A percentile compares a stretch with the other conserved stretches of the same genome.
phyloP scores from a whole-genome alignment of 1,140 invertebrate genomes.

The Sitodiplosis mosellana region DNA sequence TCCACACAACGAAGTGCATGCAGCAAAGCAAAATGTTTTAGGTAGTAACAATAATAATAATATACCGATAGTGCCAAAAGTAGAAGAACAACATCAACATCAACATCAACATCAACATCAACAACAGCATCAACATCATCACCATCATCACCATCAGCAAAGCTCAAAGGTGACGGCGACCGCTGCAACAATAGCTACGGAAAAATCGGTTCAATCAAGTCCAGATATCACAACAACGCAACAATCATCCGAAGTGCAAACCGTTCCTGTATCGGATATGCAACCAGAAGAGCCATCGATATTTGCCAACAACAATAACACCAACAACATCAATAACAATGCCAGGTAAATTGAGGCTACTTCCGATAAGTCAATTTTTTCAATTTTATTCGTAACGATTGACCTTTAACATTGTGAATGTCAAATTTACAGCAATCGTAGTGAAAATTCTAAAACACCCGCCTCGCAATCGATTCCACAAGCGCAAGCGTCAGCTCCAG shows the following conservation, averaged over 20 bases:
- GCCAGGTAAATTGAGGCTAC: too few species aligned
- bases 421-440: neutral
- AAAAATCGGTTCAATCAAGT: neutral
- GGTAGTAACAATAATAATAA: neutral
- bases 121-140: constrained; percentile 1
- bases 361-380: too few species aligned
- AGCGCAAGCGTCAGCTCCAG: constrained; percentile 3
- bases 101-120: constrained; percentile 2
- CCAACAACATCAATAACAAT: constrained; percentile 12
- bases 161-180: constrained; percentile 9
- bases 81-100: constrained; percentile 1
- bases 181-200: neutral
- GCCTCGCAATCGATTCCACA: constrained; percentile 5
- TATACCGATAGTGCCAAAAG: constrained; percentile 1
- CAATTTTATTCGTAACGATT: too few species aligned
- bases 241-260: constrained; percentile 2
- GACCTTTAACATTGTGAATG: too few species aligned
- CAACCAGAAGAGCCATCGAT: neutral
- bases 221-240: neutral
- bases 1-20: neutral
- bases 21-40: neutral
- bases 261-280: neutral
- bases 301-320: neutral
- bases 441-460: constrained; percentile 1
- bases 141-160: constrained; percentile 1